Base-by-base conservation (phyloP, 2,888 invertebrate genomes). In the Papilio gigon region DNA sequence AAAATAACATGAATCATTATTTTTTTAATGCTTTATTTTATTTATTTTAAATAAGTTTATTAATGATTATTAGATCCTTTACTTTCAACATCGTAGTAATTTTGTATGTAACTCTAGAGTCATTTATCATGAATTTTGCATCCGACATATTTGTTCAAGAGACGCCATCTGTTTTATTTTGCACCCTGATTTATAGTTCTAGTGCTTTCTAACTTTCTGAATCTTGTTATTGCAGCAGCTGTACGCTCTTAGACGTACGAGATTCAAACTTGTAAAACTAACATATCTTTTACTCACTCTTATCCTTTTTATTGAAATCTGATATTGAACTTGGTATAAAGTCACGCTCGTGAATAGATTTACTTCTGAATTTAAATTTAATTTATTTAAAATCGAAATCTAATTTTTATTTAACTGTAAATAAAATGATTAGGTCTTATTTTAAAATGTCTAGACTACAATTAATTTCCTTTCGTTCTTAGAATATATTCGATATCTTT, bases 161-260 rank as follows among this genome's bases (percentile, higher is more conserved):
- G 27, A 61, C 61, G 50, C 50, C 67, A 67, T 60, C 53, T 67
- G 67, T 53, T 61, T 50, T 53, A 67, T 61, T 50, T 59, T 53
- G 40, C 80, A 80, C 78, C 77, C 80, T 88, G 88, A 91, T 90
- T 90, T 90, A 91, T 90, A 30, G 82, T 85, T 82, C 80, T 81
- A 80, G 81, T 76, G 79, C 85, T 85, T 87, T 85, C 87, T 85
- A 88, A 90, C 86, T 90, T 90, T 89, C 88, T 85, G 86, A 88
- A 88, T 89, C 89, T 86, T 85, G 87, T 87, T 85, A 82, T 83
- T 83, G 88, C 81, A 85, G 84, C 90, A 90, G 83, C 87, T 89
- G 90, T 86, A 85, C 84, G 81, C 82, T 59, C 40, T 65, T 65
- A 22, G 90, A 88, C 89, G 80, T 84, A n/a, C 85, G 35, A 59